phyloP scores from a whole-genome alignment of 35 echinoderm and acorn worm species.

The Diadema setosum region DNA sequence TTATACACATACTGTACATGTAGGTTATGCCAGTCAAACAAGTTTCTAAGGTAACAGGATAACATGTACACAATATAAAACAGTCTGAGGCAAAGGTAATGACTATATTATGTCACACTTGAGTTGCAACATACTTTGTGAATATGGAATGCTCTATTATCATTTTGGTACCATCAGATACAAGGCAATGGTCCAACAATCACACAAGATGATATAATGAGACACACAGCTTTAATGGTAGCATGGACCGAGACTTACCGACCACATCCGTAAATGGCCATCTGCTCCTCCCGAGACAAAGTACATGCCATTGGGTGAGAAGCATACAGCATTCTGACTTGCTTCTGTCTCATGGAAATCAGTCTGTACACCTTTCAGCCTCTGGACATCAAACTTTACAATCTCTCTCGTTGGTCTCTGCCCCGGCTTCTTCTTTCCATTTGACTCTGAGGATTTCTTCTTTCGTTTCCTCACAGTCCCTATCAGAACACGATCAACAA shows the following conservation, averaged over 20 bases:
- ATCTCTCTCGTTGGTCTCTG: background rate
- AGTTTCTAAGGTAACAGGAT: too few species aligned
- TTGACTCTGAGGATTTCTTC: conserved; percentile 13
- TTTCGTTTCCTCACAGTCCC: conserved; percentile 31
- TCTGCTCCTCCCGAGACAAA: conserved; percentile 74
- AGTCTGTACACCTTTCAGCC: conserved; percentile 53
- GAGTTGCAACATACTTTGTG: too few species aligned
- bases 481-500: too few species aligned
- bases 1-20: too few species aligned
- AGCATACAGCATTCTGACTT: conserved; percentile 89
- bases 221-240: background rate
- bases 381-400: conserved; percentile 47
- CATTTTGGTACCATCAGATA: too few species aligned
- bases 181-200: too few species aligned
- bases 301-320: conserved; percentile 81
- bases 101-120: too few species aligned
- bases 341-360: conserved; percentile 60
- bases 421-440: conserved; percentile 5
- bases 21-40: too few species aligned
- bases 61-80: too few species aligned
- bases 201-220: too few species aligned
- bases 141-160: too few species aligned
- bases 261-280: conserved; percentile 83
- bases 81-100: too few species aligned
- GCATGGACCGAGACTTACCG: conserved; percentile 40